Base-by-base conservation (phyloP, 2,888 invertebrate genomes). In the Pelosia muscerda region DNA sequence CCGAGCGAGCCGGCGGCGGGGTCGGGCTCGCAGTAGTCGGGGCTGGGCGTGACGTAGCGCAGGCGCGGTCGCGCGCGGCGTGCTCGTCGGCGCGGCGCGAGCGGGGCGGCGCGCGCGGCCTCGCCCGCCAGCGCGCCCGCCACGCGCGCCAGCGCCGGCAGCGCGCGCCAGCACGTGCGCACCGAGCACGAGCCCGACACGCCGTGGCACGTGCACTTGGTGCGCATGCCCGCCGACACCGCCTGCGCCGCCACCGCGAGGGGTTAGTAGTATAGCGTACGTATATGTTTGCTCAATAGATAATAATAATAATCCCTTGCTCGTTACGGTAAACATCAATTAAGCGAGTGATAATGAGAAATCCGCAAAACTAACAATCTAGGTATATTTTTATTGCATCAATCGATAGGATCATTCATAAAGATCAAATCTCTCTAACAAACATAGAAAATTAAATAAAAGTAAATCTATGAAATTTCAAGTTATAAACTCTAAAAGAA, bases 131-230 rank as follows among this genome's bases (percentile, higher is more conserved):
- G 89, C 77, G 95, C 95, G 42, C 95, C 94, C 79, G 96, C 96
- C 73, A 97, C 96, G 92, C 84, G 96, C 90, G 89, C 96, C 93
- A 86, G 96, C 89, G 85, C 95, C 6, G 97, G 96, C 78, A 97
- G 90, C 2, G 97, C 96, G 79, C 96, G 96, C 97, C 97, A 98
- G 87, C 97, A 98, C 55, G 97, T 97, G 86, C 97, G 96, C 81
- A 97, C 96, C 78, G 97, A 97, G 88, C 97, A 97, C 63, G 97
- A 97, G 0, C 97, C 97, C 19, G 97, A 97, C 68, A 98, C 97
- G 53, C 98, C 98, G 92, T 98, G 97, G 83, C 98, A 98, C 85
- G 97, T 97, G 95, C 98, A 98, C 86, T 97, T 94, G 10, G 94
- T 94, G 42, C 94, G 93, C 94, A 94, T 94, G 95, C 82, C 91